Evolutionary conservation across 2,888 invertebrate species (phyloP).

Genomic region (Philopedon plagiatum): DNA sequence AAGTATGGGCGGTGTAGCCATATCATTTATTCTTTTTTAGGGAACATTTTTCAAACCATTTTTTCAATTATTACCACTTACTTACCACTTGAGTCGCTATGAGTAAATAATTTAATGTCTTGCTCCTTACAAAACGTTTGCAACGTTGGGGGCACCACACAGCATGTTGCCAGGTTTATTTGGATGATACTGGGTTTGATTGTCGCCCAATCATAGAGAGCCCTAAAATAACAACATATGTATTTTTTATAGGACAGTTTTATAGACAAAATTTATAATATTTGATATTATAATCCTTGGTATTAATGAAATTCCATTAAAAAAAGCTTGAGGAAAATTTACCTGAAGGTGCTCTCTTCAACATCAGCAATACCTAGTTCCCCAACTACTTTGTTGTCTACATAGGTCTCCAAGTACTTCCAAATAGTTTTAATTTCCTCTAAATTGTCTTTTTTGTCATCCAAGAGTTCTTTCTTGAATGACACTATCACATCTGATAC

Average conservation of each 20-base stretch:
- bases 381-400: slow-evolving; percentile 75
- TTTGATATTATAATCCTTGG: too few relatives aligned
- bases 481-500: slow-evolving; percentile 89
- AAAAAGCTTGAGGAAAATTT: too few relatives aligned
- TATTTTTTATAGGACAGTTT: too few relatives aligned
- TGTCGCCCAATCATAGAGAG: slow-evolving; percentile 82
- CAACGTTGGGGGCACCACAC: slow-evolving; percentile 92
- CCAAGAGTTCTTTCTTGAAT: slow-evolving; percentile 73
- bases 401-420: slow-evolving; percentile 82
- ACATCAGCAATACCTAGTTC: slow-evolving; percentile 92
- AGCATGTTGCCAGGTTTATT: slow-evolving; percentile 93
- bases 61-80: too few relatives aligned
- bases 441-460: slow-evolving; percentile 65
- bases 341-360: slow-evolving; percentile 81
- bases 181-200: slow-evolving; percentile 92
- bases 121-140: slow-evolving; percentile 92
- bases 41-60: too few relatives aligned
- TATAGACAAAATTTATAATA: too few relatives aligned
- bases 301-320: too few relatives aligned
- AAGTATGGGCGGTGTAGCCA: too few relatives aligned
- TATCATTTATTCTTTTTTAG: too few relatives aligned
- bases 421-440: slow-evolving; percentile 83
- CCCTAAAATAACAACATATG: too few relatives aligned
- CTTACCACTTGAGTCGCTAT: slow-evolving; percentile 92
- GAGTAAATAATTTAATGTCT: slow-evolving; percentile 94